Base-by-base conservation (phyloP, 2,888 invertebrate genomes). In the Sylvicola cinctus region DNA sequence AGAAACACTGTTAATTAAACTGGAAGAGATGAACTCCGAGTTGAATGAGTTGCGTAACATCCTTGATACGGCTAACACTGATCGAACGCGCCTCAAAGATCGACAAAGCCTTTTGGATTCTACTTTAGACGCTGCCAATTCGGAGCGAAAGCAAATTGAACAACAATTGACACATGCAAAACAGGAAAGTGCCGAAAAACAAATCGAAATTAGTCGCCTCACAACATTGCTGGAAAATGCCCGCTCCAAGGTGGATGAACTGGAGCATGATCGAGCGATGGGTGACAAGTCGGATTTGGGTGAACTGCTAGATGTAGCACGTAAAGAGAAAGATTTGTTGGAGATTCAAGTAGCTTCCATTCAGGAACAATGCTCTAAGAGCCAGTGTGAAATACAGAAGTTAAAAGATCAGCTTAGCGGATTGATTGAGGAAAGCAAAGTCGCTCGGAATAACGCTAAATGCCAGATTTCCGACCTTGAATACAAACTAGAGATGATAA, bases 361-460 rank as follows among this genome's bases (percentile, higher is more conserved):
- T 32, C 76, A 77, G 45, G 76, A 79, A 49, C 71, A 74, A 42
- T 52, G 75, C 36, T 71, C 74, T 2, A 63, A 72, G 29, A 68
- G 68, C 37, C 71, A 74, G 46, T 73, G 74, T 44, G 78, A 80
- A 50, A 64, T 70, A 30, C 63, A 67, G 31, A 66, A 71, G 32
- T 49, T 77, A 5, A 67, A 66, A 43, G 76, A 80, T 45, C 70
- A 74, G 41, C 58, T 76, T n/a, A 63, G 65, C 3, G 65, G 66
- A 12, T 55, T 74, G 20, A 72, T 73, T 39, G 76, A 79, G 46
- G 77, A 79, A 49, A 68, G 67, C 43, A 75, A 72, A 60, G 78
- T 80, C 29, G 74, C 75, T 0, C 70, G 83, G 41, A 87, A 83
- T 49, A 85, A 78, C 51, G 81, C 85, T n/a, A 85, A 83, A 52